Evolutionary conservation across 1,140 invertebrate genomes (phyloP).

Genomic region (Stenopsyche tienmushanensis): DNA sequence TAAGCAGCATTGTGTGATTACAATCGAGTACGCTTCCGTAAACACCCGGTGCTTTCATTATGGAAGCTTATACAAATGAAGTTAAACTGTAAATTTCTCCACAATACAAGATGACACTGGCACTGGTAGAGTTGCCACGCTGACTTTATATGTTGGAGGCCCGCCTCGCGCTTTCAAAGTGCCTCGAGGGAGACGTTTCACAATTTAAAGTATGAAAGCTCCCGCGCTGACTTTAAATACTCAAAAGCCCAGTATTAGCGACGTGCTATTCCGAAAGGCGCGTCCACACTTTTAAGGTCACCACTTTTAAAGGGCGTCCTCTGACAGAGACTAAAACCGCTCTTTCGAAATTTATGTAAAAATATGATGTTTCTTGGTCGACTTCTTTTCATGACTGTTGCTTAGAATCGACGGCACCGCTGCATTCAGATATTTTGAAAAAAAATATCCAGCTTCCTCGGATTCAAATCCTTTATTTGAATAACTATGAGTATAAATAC

Average conservation of each 20-base stretch:
- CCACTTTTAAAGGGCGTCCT: neutral
- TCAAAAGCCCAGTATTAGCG: neutral
- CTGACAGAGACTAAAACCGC: neutral
- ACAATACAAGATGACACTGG: constrained; percentile 23
- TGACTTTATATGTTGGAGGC: neutral
- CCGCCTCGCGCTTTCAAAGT: too few relatives aligned
- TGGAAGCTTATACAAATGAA: constrained; percentile 21
- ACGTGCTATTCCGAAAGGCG: neutral
- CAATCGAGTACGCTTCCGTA: neutral
- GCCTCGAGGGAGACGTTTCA: neutral
- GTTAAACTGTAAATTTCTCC: constrained; percentile 25
- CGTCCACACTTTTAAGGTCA: neutral
- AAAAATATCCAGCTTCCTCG: too few relatives aligned
- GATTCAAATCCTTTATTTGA: too few relatives aligned
- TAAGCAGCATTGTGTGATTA: neutral
- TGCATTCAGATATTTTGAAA: too few relatives aligned
- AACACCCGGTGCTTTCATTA: constrained; percentile 6
- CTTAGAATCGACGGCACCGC: too few relatives aligned
- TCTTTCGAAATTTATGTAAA: constrained; percentile 12
- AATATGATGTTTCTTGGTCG: constrained; percentile 10
- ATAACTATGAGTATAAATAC: too few relatives aligned
- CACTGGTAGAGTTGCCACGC: too few relatives aligned
- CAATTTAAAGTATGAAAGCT: neutral
- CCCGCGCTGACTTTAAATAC: neutral
- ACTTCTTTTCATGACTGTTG: constrained; percentile 7